Base-by-base conservation (phyloP, 37 sponge, comb jelly and placozoan genomes). In the Mnemiopsis leidyi region DNA sequence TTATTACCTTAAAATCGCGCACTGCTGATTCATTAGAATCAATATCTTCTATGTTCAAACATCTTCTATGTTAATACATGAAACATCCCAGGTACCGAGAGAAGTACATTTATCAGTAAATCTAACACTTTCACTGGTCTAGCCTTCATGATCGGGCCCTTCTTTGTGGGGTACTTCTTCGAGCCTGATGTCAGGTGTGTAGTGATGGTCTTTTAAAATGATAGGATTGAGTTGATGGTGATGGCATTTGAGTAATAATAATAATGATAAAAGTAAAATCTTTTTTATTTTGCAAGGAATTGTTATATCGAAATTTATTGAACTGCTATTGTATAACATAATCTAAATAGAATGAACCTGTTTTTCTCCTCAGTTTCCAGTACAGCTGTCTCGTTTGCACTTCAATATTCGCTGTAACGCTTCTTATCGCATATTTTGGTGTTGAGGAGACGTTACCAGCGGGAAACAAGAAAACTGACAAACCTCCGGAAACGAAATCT, bases 81-180 rank as follows among this genome's bases (percentile, higher is more conserved):
- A n/a, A n/a, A n/a, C n/a, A n/a, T n/a, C 39, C 13, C 61, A 85
- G 90, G 90, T 0, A 37, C 26, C 20, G 39, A n/a, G 13, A 85
- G 90, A 37, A 85, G 61, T 3, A 23, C 40, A 23, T 85, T 85
- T 39, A 33, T 85, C 61, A 85, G 90, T 29, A 85, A n/a, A 38
- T 36, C 61, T 26, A 85, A 85, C 90, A 85, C 29, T 39, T 25
- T 85, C 26, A 85, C 48, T 26, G 90, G 90, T 36, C 30, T 85
- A n/a, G 90, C 90, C n/a, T 85, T 85, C 61, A 85, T 85, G 90
- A 85, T 85, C 3, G 90, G 90, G 0, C 90, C 90, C 20, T 40
- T 85, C 48, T 37, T 85, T 18, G 36, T 61, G 36, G 90, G 48
- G 0, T 38, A 28, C 40, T 37, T 85, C 79, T 77, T 77, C 35